A percentile compares a stretch with the other conserved stretches of the same genome.
Evolutionary conservation across 2,888 invertebrate genomes (phyloP).

Genomic region (Lepidocyrtinus sp.): DNA sequence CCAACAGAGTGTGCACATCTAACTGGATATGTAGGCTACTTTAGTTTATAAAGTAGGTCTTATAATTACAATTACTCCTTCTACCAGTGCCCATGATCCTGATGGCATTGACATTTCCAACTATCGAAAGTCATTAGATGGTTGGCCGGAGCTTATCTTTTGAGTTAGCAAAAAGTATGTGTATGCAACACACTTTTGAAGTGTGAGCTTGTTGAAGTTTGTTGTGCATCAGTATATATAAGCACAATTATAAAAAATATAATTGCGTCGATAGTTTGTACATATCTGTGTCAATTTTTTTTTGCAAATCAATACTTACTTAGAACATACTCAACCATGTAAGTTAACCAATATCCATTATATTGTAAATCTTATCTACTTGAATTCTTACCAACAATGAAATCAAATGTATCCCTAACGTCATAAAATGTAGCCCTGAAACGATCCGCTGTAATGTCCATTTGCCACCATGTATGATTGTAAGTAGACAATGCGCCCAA

Average conservation of each 20-base stretch:
- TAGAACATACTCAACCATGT: not conserved
- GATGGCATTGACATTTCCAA: too few relatives aligned
- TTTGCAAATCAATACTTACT: not conserved
- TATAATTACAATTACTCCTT: too few relatives aligned
- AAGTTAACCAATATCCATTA: not conserved
- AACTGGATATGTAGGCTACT: too few relatives aligned
- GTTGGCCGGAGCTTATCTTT: too few relatives aligned
- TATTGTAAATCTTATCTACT: too few relatives aligned
- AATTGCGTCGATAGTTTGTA: not conserved
- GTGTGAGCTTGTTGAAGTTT: too few relatives aligned
- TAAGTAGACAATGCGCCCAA: slow-evolving; percentile 54
- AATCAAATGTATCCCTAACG: slow-evolving; percentile 54
- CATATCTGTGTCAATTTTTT: not conserved
- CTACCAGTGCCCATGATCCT: too few relatives aligned
- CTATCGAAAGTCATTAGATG: too few relatives aligned
- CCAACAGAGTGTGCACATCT: too few relatives aligned
- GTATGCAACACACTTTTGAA: too few relatives aligned
- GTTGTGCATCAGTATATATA: not conserved
- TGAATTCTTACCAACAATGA: slow-evolving; percentile 62
- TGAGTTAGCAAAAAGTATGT: too few relatives aligned
- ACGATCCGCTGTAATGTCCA: slow-evolving; percentile 56
- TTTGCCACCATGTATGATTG: slow-evolving; percentile 49
- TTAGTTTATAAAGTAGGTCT: too few relatives aligned
- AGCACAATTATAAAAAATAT: not conserved
- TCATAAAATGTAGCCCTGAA: slow-evolving; percentile 52